phyloP scores from a whole-genome alignment of 2,113 vertebrate genomes.

The Scomber scombrus region DNA sequence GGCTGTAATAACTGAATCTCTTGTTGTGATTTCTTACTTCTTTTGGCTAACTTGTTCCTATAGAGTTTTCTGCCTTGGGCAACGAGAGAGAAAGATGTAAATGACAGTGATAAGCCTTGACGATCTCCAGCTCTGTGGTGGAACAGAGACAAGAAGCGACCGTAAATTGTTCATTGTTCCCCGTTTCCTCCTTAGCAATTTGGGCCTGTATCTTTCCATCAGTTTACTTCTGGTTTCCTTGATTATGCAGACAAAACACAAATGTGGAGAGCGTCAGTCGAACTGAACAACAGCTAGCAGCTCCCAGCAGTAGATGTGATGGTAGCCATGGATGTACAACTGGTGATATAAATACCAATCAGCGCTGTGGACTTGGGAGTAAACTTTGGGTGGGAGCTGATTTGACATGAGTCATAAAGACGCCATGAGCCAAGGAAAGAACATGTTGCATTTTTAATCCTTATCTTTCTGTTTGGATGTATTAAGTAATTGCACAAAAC shows the following conservation, averaged over 20 bases:
- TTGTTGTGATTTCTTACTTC: not conserved
- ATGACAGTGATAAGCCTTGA: constrained; percentile 60
- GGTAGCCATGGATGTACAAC: constrained; percentile 8
- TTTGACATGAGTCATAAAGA: constrained; percentile 36
- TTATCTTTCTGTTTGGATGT: not conserved
- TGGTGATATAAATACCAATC: constrained; percentile 50
- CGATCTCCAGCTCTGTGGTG: constrained; percentile 38
- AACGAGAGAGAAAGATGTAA: constrained; percentile 53
- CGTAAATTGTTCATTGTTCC: constrained; percentile 84
- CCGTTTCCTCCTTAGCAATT: constrained; percentile 82
- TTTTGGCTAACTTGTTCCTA: not conserved
- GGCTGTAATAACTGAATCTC: not conserved
- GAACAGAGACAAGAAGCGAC: constrained; percentile 54
- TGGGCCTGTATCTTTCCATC: constrained; percentile 80
- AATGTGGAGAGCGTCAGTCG: constrained; percentile 44
- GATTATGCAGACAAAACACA: constrained; percentile 89
- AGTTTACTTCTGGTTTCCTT: constrained; percentile 82
- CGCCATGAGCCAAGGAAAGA: constrained; percentile 6
- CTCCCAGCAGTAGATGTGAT: constrained; percentile 17
- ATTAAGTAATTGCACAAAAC: constrained; percentile 7
- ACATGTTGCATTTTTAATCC: not conserved
- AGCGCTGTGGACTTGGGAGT: constrained; percentile 27
- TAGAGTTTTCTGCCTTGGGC: constrained; percentile 20
- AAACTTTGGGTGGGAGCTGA: constrained; percentile 25
- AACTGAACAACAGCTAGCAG: constrained; percentile 49